phyloP scores from a whole-genome alignment of 2,797 vertebrate genomes.

The Poeciliopsis presidionis region DNA sequence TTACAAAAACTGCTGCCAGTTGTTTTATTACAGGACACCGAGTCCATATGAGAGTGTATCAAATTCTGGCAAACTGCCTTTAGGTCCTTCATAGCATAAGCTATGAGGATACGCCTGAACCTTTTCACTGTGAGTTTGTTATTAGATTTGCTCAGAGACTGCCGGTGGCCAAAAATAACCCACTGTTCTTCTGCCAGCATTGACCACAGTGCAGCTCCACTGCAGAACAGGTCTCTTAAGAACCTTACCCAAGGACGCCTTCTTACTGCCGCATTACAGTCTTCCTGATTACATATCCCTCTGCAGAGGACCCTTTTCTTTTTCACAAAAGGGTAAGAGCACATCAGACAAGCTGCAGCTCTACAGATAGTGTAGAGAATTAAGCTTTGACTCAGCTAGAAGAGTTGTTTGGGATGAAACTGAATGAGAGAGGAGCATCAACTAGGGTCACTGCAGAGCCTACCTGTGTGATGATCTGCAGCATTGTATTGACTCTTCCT shows the following conservation, averaged over 20 bases:
- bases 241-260: constrained; percentile 38
- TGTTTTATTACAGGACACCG: background rate
- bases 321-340: constrained; percentile 1
- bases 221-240: constrained; percentile 28
- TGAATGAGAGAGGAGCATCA: constrained; percentile 8
- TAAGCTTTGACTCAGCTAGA: constrained; percentile 5
- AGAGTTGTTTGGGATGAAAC: background rate
- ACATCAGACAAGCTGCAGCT: constrained; percentile 6
- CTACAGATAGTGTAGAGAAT: constrained; percentile 5
- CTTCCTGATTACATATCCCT: constrained; percentile 25
- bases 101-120: background rate
- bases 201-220: constrained; percentile 45
- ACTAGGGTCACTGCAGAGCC: background rate
- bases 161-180: constrained; percentile 48
- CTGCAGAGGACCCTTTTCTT: constrained; percentile 18
- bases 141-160: constrained; percentile 43
- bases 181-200: constrained; percentile 25
- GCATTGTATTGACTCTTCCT: constrained; percentile 3
- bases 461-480: background rate
- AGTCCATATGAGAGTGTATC: background rate
- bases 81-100: background rate
- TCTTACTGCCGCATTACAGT: constrained; percentile 22
- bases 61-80: constrained; percentile 1
- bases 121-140: background rate
- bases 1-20: background rate